A percentile compares a stretch with the other conserved stretches of the same genome.
phyloP scores from a whole-genome alignment of 2,797 vertebrate species.

The Spea hammondii region DNA sequence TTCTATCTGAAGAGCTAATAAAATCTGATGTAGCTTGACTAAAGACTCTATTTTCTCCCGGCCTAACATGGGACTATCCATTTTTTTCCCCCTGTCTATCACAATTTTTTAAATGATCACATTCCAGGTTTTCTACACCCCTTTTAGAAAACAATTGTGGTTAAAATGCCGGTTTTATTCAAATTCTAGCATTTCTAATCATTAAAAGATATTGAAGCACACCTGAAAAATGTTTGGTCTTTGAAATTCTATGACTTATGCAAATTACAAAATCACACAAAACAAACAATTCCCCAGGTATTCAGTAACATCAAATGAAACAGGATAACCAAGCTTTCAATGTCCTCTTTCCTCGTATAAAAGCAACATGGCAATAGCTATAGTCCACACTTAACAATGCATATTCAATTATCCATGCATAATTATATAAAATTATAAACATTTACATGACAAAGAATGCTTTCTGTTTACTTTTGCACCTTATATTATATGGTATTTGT shows the following conservation, averaged over 20 bases:
- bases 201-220: constrained; percentile 15
- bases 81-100: too few relatives aligned
- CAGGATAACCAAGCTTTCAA: constrained; percentile 14
- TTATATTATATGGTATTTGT: background rate
- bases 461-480: constrained; percentile 1
- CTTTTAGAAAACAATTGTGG: constrained; percentile 1
- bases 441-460: constrained; percentile 32
- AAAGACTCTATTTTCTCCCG: too few relatives aligned
- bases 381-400: background rate
- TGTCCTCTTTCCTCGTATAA: constrained; percentile 17
- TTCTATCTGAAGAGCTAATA: background rate
- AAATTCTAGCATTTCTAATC: constrained; percentile 15
- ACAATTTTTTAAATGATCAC: background rate
- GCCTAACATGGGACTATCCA: too few relatives aligned
- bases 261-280: constrained; percentile 15
- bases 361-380: constrained; percentile 3
- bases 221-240: constrained; percentile 8
- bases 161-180: constrained; percentile 3
- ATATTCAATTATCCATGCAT: constrained; percentile 33
- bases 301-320: background rate
- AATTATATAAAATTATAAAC: constrained; percentile 18
- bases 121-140: background rate
- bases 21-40: background rate
- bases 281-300: constrained; percentile 30
- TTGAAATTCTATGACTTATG: constrained; percentile 24